phyloP scores from a whole-genome alignment of 2,888 invertebrate genomes.

The Dasypolia templi region DNA sequence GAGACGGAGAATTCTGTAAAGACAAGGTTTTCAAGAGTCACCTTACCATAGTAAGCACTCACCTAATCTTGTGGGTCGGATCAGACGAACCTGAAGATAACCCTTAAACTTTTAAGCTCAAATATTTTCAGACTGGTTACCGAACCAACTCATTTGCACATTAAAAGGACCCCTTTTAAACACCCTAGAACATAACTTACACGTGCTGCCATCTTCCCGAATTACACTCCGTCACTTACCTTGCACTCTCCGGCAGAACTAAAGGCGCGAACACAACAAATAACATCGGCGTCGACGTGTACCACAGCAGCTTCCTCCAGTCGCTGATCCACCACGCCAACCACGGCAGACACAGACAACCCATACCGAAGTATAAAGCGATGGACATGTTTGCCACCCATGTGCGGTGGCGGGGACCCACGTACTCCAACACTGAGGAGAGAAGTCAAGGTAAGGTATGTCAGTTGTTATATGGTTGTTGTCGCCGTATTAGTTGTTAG shows the following conservation, averaged over 20 bases:
- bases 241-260: conserved; percentile 86
- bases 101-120: background rate
- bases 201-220: too few species aligned
- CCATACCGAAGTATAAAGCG: conserved; percentile 87
- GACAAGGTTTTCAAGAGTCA: background rate
- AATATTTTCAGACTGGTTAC: background rate
- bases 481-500: background rate
- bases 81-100: background rate
- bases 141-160: background rate
- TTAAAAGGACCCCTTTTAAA: background rate
- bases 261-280: conserved; percentile 79
- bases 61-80: too few species aligned
- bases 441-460: background rate
- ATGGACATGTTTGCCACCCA: conserved; percentile 89
- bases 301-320: conserved; percentile 84
- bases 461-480: background rate
- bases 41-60: background rate
- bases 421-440: conserved; percentile 85
- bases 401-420: conserved; percentile 87
- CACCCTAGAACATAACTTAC: background rate
- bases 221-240: conserved; percentile 69
- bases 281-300: conserved; percentile 84
- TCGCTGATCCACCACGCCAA: conserved; percentile 84
- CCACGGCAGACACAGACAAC: conserved; percentile 86
- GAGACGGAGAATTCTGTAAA: background rate